Base-by-base conservation (phyloP, 2,113 vertebrate species). In the Tupaia chinensis region DNA sequence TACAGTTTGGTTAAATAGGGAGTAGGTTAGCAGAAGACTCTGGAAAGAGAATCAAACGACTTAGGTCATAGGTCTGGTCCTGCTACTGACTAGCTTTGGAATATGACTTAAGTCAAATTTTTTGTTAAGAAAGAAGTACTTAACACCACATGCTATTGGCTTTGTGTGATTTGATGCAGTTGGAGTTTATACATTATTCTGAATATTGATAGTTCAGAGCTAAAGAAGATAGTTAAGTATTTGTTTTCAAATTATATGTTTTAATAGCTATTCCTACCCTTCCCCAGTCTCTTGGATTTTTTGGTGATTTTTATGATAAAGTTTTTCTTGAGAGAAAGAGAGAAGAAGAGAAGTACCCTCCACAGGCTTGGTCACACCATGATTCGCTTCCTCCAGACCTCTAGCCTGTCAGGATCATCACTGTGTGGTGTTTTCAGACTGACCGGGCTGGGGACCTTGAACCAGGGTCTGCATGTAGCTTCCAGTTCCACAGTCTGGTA, bases 41-140 rank as follows among this genome's bases (percentile, higher is more conserved):
- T 78, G 69, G 83, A 86, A 68, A 85, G 77, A 91, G 70, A 92
- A 74, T 86, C n/a, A 34, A 32, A n/a, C 53, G 56, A 66, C 76
- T 3, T 82, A 56, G 25, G 16, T 86, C 91, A 25, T 88, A 70
- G 60, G 16, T n/a, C 70, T 76, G n/a, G 1, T 79, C 88, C 8
- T 95, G 20, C 68, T 93, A 1, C 10, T 63, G 19, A 61, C 27
- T 81, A 74, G 44, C 68, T 95, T 92, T 89, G 63, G 34, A 73
- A 56, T 74, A 29, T 84, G 74, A 7, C 9, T 16, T 94, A 56
- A 83, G 19, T 82, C 54, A 72, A 81, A 73, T 94, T n/a, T 73
- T 85, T 86, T 79, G 54, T 93, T 89, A 93, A 94, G 34, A 93
- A 90, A 58, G n/a, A 85, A 54, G n/a, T 15, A 4, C 69, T 95